Conservation (phyloP, 1,140 invertebrate genomes). For the Bombus haemorrhoidalis region DNA sequence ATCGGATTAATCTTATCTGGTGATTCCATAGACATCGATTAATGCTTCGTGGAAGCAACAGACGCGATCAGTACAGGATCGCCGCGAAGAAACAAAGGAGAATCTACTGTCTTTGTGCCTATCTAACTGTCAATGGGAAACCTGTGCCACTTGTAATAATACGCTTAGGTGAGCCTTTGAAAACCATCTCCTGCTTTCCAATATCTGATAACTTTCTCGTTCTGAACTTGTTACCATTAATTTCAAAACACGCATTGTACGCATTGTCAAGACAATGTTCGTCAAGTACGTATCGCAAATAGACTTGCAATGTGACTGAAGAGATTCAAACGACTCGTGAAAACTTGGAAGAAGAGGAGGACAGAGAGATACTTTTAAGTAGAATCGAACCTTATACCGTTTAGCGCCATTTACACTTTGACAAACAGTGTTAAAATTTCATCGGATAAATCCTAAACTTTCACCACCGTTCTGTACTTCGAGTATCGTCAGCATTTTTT, state of each 20-base stretch:
- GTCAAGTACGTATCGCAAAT: too few relatives aligned
- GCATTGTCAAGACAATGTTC: not conserved
- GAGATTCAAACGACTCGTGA: too few relatives aligned
- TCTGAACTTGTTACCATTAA: not conserved
- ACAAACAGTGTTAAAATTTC: not conserved
- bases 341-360: too few relatives aligned
- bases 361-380: not conserved
- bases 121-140: not conserved
- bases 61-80: not conserved
- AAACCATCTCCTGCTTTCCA: not conserved
- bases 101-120: not conserved
- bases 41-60: not conserved
- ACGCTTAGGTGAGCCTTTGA: not conserved
- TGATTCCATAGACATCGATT: not conserved
- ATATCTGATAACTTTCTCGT: not conserved
- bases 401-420: not conserved
- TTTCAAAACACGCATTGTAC: not conserved
- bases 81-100: not conserved
- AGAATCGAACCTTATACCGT: too few relatives aligned
- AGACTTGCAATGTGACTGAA: too few relatives aligned
- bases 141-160: not conserved
- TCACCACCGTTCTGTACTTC: too few relatives aligned
- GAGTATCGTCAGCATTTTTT: too few relatives aligned
- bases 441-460: not conserved
- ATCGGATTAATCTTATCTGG: conserved; percentile 17